phyloP scores from a whole-genome alignment of 1,140 invertebrate species.

The Bombus sylvicola region DNA sequence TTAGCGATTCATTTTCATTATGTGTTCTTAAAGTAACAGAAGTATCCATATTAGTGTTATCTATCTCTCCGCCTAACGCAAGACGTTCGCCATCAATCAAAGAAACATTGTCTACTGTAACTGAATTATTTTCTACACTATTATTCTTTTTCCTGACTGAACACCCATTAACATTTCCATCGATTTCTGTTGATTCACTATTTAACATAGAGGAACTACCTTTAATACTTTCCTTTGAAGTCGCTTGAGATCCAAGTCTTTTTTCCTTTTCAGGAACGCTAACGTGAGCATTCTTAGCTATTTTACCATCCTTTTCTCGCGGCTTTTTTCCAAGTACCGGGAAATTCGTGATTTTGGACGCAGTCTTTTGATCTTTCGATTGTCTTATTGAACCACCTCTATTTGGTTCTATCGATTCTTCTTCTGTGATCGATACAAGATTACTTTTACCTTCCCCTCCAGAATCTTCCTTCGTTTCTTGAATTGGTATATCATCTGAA shows the following conservation, averaged over 20 bases:
- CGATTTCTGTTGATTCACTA: conserved; percentile 67
- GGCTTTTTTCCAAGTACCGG: conserved; percentile 72
- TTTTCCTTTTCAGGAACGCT: conserved; percentile 73
- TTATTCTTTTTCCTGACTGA: conserved; percentile 74
- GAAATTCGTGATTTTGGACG: conserved; percentile 72
- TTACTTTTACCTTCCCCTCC: conserved; percentile 73
- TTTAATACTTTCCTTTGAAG: conserved; percentile 72
- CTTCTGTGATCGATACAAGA: conserved; percentile 78
- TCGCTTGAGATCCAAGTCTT: conserved; percentile 69
- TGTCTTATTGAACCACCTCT: conserved; percentile 76
- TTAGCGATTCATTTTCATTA: conserved; percentile 74
- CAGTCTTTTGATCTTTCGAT: conserved; percentile 73
- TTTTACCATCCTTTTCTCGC: conserved; percentile 73
- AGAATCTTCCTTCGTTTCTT: conserved; percentile 77
- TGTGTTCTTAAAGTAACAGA: conserved; percentile 69
- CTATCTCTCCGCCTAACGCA: conserved; percentile 65
- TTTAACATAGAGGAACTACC: conserved; percentile 72
- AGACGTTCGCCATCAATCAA: conserved; percentile 72
- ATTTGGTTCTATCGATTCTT: conserved; percentile 70
- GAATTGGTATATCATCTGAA: conserved; percentile 81
- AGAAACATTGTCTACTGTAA: conserved; percentile 68
- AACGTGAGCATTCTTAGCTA: conserved; percentile 72
- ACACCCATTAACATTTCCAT: conserved; percentile 65
- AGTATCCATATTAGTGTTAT: conserved; percentile 72
- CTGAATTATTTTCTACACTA: conserved; percentile 69